These are phyloP conservation scores for Trissonchulus sp. DNA, from an alignment of 2,888 invertebrate genomes.

Conservation along the genomic window DNA sequence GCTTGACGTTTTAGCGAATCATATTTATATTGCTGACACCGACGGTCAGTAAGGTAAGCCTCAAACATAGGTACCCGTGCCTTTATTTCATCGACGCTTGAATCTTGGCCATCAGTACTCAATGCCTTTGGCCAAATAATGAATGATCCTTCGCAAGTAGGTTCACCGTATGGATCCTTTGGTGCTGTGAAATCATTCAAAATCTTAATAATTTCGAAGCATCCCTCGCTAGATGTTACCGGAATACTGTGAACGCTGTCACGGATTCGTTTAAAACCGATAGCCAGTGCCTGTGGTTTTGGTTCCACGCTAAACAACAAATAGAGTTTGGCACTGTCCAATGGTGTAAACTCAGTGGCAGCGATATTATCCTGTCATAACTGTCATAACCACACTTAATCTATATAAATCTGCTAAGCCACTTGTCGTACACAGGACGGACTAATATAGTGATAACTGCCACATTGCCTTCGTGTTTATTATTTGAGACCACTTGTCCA, in stretches of 20 bases:
- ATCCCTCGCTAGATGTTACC: background rate
- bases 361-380: too few species aligned
- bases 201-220: background rate
- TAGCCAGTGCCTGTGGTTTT: background rate
- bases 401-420: too few species aligned
- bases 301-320: background rate
- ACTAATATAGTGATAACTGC: too few species aligned
- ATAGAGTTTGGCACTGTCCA: too few species aligned
- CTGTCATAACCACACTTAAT: too few species aligned
- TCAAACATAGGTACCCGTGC: background rate
- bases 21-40: background rate
- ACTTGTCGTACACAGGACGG: too few species aligned
- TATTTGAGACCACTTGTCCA: too few species aligned
- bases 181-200: background rate
- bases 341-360: too few species aligned
- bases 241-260: background rate
- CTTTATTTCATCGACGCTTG: background rate
- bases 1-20: background rate
- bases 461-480: too few species aligned
- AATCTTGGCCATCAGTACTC: background rate
- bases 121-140: background rate
- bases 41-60: background rate
- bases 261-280: background rate
- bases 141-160: background rate
- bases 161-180: background rate